Evolutionary conservation across 2,797 vertebrate genomes (phyloP).

Genomic region (Lepus townsendii): DNA sequence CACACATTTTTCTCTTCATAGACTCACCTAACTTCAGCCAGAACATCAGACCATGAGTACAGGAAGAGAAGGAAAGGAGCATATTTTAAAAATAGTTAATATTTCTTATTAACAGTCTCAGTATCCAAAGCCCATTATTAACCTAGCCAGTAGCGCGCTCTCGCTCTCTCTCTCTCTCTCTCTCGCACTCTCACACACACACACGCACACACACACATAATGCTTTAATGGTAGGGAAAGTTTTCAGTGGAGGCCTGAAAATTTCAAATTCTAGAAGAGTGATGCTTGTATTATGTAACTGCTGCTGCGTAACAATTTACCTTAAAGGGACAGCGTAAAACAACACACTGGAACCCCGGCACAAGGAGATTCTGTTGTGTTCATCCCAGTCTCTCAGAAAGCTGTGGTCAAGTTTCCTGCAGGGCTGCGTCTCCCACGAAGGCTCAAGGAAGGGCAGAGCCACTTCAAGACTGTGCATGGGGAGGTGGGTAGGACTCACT

Average conservation of each 20-base stretch:
- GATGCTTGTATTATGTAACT: background rate
- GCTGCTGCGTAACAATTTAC: background rate
- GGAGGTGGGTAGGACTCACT: background rate
- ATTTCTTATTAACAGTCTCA: background rate
- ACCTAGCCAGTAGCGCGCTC: background rate
- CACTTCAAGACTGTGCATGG: accelerated
- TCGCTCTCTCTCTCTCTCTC: too few relatives aligned
- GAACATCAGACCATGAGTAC: background rate
- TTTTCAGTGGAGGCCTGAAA: background rate
- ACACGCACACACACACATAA: background rate
- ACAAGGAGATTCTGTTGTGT: accelerated
- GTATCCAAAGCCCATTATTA: background rate
- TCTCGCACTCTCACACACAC: background rate
- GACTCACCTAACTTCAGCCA: background rate
- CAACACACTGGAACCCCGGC: background rate
- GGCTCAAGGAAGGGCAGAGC: accelerated
- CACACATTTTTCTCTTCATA: too few relatives aligned
- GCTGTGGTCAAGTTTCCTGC: accelerated
- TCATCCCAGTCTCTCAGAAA: background rate
- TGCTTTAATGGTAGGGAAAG: background rate
- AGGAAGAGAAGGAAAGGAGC: background rate
- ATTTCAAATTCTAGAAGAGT: background rate
- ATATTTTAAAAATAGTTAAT: background rate
- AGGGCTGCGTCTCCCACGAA: background rate
- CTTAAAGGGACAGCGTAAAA: background rate